Evolutionary conservation across 2,888 invertebrate genomes (phyloP).

Genomic region (Aleiodes testaceus): DNA sequence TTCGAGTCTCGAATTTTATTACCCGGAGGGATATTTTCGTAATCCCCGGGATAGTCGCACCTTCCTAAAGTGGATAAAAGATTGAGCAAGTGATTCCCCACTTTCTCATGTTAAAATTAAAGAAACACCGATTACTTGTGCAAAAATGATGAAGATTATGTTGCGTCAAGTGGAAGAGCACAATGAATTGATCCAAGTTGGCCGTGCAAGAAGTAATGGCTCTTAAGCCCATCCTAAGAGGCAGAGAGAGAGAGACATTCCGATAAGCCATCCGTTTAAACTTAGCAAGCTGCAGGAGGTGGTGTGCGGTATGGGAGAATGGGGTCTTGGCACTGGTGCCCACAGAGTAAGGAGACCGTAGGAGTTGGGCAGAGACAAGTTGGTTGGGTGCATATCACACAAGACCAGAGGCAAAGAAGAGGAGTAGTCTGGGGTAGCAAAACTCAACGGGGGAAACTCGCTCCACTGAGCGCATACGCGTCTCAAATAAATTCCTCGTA

Average conservation of each 20-base stretch:
- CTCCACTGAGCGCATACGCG: constrained; percentile 60
- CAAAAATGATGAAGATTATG: neutral
- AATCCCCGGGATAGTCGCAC: constrained; percentile 39
- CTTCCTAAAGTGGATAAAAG: constrained; percentile 23
- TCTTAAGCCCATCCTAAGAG: constrained; percentile 36
- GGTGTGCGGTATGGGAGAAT: constrained; percentile 11
- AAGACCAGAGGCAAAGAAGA: constrained; percentile 20
- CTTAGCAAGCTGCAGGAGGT: constrained; percentile 34
- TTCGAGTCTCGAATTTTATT: constrained; percentile 58
- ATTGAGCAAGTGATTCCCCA: too few relatives aligned
- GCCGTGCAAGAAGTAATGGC: constrained; percentile 48
- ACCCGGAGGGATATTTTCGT: constrained; percentile 51
- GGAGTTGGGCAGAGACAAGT: constrained; percentile 48
- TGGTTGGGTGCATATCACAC: constrained; percentile 55
- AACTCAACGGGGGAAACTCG: constrained; percentile 59
- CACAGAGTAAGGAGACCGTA: constrained; percentile 9
- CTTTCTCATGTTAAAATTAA: too few relatives aligned
- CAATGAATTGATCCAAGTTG: constrained; percentile 34
- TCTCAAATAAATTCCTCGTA: constrained; percentile 68
- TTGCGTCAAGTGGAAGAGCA: constrained; percentile 5
- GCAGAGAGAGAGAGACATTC: constrained; percentile 45
- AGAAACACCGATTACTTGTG: too few relatives aligned
- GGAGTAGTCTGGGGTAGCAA: constrained; percentile 44
- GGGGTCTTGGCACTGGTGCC: constrained; percentile 27
- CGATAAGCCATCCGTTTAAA: constrained; percentile 52